Base-by-base conservation (phyloP, 1,140 invertebrate genomes). In the Neomicropteryx cornuta region DNA sequence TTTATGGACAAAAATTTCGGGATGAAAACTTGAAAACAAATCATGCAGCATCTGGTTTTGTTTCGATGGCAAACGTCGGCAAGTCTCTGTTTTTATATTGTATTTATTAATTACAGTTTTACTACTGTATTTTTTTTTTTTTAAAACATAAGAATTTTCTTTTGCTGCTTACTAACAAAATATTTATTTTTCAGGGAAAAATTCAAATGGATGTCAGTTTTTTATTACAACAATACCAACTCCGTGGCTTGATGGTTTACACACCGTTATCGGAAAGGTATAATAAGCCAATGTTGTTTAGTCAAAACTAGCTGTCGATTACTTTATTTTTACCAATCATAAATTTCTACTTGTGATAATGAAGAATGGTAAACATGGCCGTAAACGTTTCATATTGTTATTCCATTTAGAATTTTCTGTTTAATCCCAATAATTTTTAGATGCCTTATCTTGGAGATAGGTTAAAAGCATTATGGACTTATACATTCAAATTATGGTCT, bases 1-100 rank as follows among this genome's bases (percentile, higher is more conserved):
- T 98, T 48, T 98, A 89, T 59, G 95, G 94, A 2, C 79, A 86
- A 38, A 76, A 76, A 46, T 99, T 98, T 60, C 72, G 82, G 22
- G 95, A 99, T 67, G 96, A 99, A 65, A 93, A 92, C 57, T 87
- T 97, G 56, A 79, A 81, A 34, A 72, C 95, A 8, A 83, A 87
- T 52, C 93, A 97, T 52, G 81, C 77, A 43, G 77, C 78, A 8
- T 74, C 92, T 8, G 94, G 95, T 21, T 88, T 91, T 65, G 60
- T 98, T 5, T 90, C 88, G 27, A 98, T 98, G 95, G 94, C 94
- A 1, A 98, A 98, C 68, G 79, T 81, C 61, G 87, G 83, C 62
- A 73, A 66, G 32, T 48, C 18, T 14, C 22, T 42, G 23, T 32
- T 14, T 28, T 1, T 37, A 34, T 39, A 10, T 19, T 6, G 10